These are phyloP conservation scores for Prunella fulvescens DNA, from an alignment of 2,113 vertebrate species.

Conservation along the genomic window DNA sequence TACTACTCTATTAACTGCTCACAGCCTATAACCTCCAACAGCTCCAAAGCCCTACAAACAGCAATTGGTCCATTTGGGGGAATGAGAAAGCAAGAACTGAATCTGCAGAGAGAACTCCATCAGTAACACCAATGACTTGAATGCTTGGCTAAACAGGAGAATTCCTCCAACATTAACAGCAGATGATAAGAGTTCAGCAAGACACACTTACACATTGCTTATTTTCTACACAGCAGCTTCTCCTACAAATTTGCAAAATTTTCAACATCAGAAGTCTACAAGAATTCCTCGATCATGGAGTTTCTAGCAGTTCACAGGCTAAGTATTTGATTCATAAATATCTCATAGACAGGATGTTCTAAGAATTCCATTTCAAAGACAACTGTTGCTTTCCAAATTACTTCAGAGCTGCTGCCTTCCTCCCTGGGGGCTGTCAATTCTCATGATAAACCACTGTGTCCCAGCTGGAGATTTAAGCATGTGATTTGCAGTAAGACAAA, in stretches of 20 bases:
- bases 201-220: neutral
- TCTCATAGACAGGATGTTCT: slow-evolving; percentile 36
- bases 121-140: neutral
- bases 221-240: neutral
- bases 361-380: slow-evolving; percentile 33
- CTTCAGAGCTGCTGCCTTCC: slow-evolving; percentile 11
- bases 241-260: neutral
- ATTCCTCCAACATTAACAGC: neutral
- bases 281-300: neutral
- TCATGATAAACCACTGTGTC: neutral
- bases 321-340: slow-evolving; percentile 41
- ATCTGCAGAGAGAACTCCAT: neutral
- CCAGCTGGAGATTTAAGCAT: slow-evolving; percentile 1
- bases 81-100: neutral
- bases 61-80: neutral
- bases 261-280: neutral
- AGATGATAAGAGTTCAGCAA: neutral
- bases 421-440: slow-evolving; percentile 26
- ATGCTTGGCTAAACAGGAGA: neutral
- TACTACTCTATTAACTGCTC: neutral
- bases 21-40: neutral
- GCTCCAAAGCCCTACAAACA: neutral
- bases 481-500: slow-evolving; percentile 14
- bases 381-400: neutral
- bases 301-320: neutral